phyloP scores from a whole-genome alignment of 2,888 invertebrate species.

The Amphiduros pacificus region DNA sequence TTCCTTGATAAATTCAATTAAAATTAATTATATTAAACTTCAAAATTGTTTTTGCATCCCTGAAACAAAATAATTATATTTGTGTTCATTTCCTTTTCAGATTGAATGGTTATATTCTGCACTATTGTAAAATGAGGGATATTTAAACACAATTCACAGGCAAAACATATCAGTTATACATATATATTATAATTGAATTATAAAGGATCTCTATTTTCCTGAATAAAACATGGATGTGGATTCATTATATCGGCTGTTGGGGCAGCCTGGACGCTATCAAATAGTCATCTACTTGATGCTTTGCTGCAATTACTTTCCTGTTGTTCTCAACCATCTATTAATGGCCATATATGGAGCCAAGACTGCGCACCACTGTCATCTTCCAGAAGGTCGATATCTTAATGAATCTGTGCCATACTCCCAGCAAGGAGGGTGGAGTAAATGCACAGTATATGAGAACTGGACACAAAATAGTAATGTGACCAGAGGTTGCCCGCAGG shows the following conservation, averaged over 20 bases:
- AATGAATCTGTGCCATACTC: not conserved
- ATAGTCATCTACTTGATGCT: slow-evolving; percentile 40
- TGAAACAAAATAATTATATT: too few species aligned
- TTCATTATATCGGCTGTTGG: slow-evolving; percentile 24
- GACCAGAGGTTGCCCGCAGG: slow-evolving; percentile 9
- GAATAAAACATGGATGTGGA: slow-evolving; percentile 22
- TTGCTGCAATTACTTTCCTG: slow-evolving; percentile 42
- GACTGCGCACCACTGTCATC: slow-evolving; percentile 5
- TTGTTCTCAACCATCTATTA: slow-evolving; percentile 48
- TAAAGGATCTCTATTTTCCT: too few species aligned
- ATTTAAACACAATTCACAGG: too few species aligned
- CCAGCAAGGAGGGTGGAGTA: not conserved
- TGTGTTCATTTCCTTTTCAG: too few species aligned
- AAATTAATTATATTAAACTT: too few species aligned
- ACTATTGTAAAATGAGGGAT: too few species aligned
- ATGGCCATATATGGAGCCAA: slow-evolving; percentile 46
- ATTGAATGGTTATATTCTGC: too few species aligned
- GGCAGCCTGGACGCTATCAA: slow-evolving; percentile 35
- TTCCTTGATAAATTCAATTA: too few species aligned
- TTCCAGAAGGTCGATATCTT: slow-evolving; percentile 5
- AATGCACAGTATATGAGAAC: not conserved
- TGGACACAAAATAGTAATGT: not conserved
- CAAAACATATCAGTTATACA: too few species aligned
- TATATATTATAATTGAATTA: too few species aligned
- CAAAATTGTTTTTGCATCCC: too few species aligned